Evolutionary conservation across 2,113 vertebrate genomes (phyloP).

Genomic region (Cyrtonyx montezumae): DNA sequence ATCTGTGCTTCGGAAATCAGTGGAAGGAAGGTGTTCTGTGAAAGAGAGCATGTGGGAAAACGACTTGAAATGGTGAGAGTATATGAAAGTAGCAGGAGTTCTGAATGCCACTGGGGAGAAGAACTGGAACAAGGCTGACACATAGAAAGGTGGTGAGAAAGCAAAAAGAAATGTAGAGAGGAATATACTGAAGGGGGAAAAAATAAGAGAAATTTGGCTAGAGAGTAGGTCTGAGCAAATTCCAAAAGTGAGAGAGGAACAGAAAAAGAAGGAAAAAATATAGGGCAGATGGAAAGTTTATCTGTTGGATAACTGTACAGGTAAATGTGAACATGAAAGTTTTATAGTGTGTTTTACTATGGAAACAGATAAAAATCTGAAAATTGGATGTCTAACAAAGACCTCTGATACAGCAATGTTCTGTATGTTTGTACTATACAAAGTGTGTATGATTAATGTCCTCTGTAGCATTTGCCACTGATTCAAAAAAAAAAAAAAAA

Average conservation of each 20-base stretch:
- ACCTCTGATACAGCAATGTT: neutral
- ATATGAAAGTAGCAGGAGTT: conserved; percentile 64
- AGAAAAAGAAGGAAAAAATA: conserved; percentile 14
- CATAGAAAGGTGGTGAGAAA: conserved; percentile 64
- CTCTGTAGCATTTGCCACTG: neutral
- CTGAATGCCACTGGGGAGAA: conserved; percentile 53
- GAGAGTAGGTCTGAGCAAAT: conserved; percentile 35
- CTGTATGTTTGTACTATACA: neutral
- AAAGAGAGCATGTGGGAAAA: conserved; percentile 69
- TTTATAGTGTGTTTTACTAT: neutral
- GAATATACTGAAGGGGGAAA: neutral
- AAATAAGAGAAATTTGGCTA: conserved; percentile 16
- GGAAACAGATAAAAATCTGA: conserved; percentile 6
- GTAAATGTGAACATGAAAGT: neutral
- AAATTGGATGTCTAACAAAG: conserved; percentile 8
- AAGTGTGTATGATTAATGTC: neutral
- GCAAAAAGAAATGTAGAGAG: conserved; percentile 51
- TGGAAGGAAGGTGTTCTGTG: conserved; percentile 52
- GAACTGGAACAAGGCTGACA: conserved; percentile 67
- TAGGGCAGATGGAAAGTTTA: conserved; percentile 22
- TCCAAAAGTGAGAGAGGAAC: conserved; percentile 31
- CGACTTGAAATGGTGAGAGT: conserved; percentile 56
- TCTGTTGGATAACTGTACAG: neutral
- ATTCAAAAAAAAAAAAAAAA: neutral
- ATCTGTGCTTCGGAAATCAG: conserved; percentile 63